Base-by-base conservation (phyloP, 2,113 vertebrate genomes). In the Phylloscopus trochilus region DNA sequence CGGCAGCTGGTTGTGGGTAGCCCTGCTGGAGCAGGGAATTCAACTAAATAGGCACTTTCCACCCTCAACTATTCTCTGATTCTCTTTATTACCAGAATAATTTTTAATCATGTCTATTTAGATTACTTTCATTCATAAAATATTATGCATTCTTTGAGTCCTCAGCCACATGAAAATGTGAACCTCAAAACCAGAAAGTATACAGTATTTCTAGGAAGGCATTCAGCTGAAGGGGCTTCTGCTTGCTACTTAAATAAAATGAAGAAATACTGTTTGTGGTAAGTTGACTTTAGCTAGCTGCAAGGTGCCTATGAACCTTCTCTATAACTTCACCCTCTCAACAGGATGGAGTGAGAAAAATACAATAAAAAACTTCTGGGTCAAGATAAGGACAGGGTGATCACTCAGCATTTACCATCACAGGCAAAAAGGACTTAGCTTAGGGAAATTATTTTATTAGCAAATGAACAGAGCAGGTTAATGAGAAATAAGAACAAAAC, bases 281-380 rank as follows among this genome's bases (percentile, higher is more conserved):
- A 28, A 22, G 4, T 19, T 92, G 73, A 76, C 15, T 11, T 52
- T 62, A 33, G 10, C 23, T 79, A 79, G 15, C 35, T 64, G 4
- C 46, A 49, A 74, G 8, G 3, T 26, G 6, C 24, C 27, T 43
- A 84, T 4, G 23, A 68, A 28, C 14, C 3, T 39, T 20, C 18
- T 47, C 5, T 78, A 30, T 55, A 17, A 47, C 11, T 46, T 37
- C 4, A 15, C 3, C 4, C 21, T 2, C 6, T 64, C 9, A 51
- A 30, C 7, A 35, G 7, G 18, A 69, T 15, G 18, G 8, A 11
- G 21, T n/a, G 37, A 83, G 20, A 46, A 89, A 93, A 79, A 64
- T 13, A 17, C 0, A 2, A 31, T 4, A 1, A 87, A 62, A 80
- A 56, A 2, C 6, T 41, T 63, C 7, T n/a, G n/a, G 9, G 18